Evolutionary conservation across 1,140 invertebrate genomes (phyloP), one percentile per base, ranked within the genome.

Genomic region (Magallana angulata): DNA sequence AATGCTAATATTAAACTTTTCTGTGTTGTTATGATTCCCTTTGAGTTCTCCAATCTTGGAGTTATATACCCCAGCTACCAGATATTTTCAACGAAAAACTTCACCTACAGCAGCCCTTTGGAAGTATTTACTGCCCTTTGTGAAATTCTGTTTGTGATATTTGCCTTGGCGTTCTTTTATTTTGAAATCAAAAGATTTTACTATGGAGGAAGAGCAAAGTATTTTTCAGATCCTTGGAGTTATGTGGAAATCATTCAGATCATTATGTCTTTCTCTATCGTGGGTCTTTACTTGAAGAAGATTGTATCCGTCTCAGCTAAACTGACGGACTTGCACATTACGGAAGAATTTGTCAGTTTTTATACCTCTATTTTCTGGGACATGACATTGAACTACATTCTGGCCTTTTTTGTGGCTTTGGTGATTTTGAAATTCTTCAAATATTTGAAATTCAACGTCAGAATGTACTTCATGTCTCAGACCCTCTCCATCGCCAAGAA

Each of bases 1-100:
- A 96, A 96, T 90, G 95, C 95, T 7, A 93, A 93, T 87, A 86
- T 91, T 11, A 92, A 94, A 85, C 83, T 94, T n/a, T 94, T 94
- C 68, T 90, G 90, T 18, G 91, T 93, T 62, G 90, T 89, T 8
- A 87, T 93, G 57, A 85, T 92, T 14, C 9, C 92, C 11, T 88
- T 87, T 16, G 93, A 93, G 83, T 89, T 88, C 24, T 60, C 88
- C 18, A 87, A 82, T 36, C 71, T 71, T 82, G 89, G 90, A 48
- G 84, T 30, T 62, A 85, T 90, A 11, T 71, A 85, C 57, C 82
- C 90, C 30, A 85, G 60, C 76, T 87, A 87, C 84, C 88, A 89
- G 7, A 88, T 91, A 56, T 91, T 89, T 82, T 88, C 90, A 6
- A 81, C 90, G 8, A 90, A 88, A 18, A 64, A 89, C 5, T 89